Evolutionary conservation across 1,140 invertebrate genomes (phyloP).

Genomic region (Drosophila subpulchrella): DNA sequence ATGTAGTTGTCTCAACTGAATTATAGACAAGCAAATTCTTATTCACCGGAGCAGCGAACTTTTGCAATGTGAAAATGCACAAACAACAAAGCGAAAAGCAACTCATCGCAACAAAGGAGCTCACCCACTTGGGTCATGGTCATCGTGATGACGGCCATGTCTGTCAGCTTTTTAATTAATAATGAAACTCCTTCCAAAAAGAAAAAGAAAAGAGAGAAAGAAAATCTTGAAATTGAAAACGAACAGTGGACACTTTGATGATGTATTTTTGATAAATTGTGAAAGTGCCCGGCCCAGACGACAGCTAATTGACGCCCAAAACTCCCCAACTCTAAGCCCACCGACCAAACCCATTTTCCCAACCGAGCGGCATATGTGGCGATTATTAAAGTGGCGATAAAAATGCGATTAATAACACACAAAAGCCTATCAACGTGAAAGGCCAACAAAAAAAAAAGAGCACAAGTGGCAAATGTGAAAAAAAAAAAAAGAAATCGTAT

Average conservation of each 20-base stretch:
- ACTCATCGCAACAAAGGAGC: conserved; percentile 38
- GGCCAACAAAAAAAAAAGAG: conserved; percentile 32
- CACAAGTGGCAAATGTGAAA: conserved; percentile 16
- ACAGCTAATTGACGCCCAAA: conserved; percentile 65
- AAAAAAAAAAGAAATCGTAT: conserved; percentile 28
- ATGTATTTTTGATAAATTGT: conserved; percentile 67
- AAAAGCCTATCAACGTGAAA: conserved; percentile 61
- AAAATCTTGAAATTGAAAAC: conserved; percentile 58
- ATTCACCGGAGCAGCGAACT: conserved; percentile 37
- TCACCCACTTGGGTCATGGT: conserved; percentile 53
- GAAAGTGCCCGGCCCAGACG: conserved; percentile 61
- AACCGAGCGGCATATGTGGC: conserved; percentile 29
- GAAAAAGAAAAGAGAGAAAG: not conserved
- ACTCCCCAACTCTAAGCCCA: conserved; percentile 39
- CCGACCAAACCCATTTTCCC: conserved; percentile 16
- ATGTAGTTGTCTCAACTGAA: conserved; percentile 31
- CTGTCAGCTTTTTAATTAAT: conserved; percentile 62
- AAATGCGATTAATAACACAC: conserved; percentile 66
- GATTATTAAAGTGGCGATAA: conserved; percentile 61
- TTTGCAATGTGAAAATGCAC: conserved; percentile 47
- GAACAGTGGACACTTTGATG: conserved; percentile 42
- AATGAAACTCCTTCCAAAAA: conserved; percentile 34
- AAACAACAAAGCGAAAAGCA: conserved; percentile 42
- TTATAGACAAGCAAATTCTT: conserved; percentile 44
- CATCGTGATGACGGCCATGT: conserved; percentile 43